Base-by-base conservation (phyloP, 2,797 vertebrate species). In the Helicolenus hilgendorfi region DNA sequence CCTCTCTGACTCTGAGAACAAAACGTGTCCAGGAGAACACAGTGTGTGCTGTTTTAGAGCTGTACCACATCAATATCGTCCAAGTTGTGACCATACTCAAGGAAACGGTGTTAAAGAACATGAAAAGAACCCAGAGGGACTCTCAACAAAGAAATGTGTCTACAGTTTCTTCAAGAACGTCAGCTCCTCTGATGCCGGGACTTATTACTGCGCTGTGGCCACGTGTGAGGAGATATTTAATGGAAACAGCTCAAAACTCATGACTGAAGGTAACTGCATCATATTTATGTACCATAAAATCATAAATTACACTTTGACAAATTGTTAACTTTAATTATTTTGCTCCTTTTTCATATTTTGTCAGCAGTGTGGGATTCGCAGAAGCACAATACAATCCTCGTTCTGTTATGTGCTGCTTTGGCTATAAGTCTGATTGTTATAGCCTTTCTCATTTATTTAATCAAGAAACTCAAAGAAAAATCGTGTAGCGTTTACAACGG, bases 151-250 rank as follows among this genome's bases (percentile, higher is more conserved):
- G 29, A 14, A 60, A 55, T 90, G 84, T 64, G 1, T 77, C 45
- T 86, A 67, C 87, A 83, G 56, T 29, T 79, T 89, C 79, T 77
- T 58, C 3, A 87, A 33, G 15, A 91, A 77, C 27, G 0, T 83
- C 63, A 87, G 36, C 77, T 45, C 20, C 62, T 86, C 68, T 85
- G 85, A 93, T 31, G 1, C 35, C 58, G 77, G 58, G 56, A 75
- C n/a, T 38, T 83, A 72, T 63, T 53, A 45, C 85, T 94, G 89
- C 81, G 69, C 87, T 2, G 85, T 83, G 70, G 65, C 72, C 36
- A 33, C 79, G 0, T 88, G 88, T 82, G 91, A 55, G 1, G 15
- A 90, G 60, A 86, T 13, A 3, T 36, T 1, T 14, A 60, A 68
- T 65, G 72, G 0, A 72, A 79, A 91, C 3, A 1, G 7, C 77